phyloP scores from a whole-genome alignment of 2,888 invertebrate genomes.

The Chrysodeixis includens region DNA sequence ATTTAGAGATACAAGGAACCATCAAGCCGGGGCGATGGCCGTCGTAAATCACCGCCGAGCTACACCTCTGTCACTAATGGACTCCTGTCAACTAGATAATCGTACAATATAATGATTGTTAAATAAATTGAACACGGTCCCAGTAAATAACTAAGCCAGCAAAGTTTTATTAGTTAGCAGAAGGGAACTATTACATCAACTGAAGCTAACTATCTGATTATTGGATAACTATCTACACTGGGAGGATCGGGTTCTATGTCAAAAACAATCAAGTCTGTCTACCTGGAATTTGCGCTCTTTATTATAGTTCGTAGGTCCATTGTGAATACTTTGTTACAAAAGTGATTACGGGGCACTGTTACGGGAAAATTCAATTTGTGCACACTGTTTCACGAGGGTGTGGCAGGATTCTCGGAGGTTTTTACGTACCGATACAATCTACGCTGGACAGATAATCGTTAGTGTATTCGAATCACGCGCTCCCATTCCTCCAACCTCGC shows the following conservation, averaged over 20 bases:
- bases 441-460: slow-evolving; percentile 73
- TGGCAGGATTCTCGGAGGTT: slow-evolving; percentile 72
- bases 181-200: slow-evolving; percentile 39
- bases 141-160: slow-evolving; percentile 27
- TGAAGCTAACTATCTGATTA: slow-evolving; percentile 36
- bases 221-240: slow-evolving; percentile 29
- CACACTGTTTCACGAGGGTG: slow-evolving; percentile 73
- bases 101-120: slow-evolving; percentile 46
- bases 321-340: slow-evolving; percentile 69
- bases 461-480: slow-evolving; percentile 84
- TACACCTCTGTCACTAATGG: slow-evolving; percentile 68
- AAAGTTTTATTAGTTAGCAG: slow-evolving; percentile 43
- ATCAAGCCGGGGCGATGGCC: slow-evolving; percentile 61
- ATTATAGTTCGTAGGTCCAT: slow-evolving; percentile 59
- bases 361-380: slow-evolving; percentile 80
- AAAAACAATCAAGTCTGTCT: slow-evolving; percentile 44
- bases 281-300: slow-evolving; percentile 49
- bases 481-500: slow-evolving; percentile 84
- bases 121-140: slow-evolving; percentile 60
- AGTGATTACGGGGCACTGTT: slow-evolving; percentile 70
- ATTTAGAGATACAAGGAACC: slow-evolving; percentile 70
- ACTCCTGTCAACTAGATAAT: slow-evolving; percentile 57
- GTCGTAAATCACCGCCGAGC: slow-evolving; percentile 67
- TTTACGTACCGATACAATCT: slow-evolving; percentile 78
- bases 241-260: slow-evolving; percentile 33